Evolutionary conservation across 2,113 vertebrate species (phyloP), one percentile per base, ranked within the genome.

Genomic region (Morone chrysops): DNA sequence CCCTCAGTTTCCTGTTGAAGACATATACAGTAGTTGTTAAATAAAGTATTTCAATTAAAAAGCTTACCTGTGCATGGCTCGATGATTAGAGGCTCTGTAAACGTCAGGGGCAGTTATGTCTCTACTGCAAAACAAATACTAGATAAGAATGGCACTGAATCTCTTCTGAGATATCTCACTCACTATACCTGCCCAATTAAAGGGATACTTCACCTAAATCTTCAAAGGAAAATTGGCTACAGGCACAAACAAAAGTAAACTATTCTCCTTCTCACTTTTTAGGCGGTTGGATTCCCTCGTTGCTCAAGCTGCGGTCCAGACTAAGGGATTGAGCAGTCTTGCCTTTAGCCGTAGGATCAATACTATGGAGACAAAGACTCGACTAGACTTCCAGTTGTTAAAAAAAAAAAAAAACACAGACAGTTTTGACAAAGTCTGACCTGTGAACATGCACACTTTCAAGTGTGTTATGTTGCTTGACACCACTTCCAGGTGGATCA

Each of bases 321-420:
- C 65, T 5, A 1, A 18, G 20, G n/a, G n/a, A 4, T 3, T 73
- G 5, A 80, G 43, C 12, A 73, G 57, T 25, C 11, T 25, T 14
- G 11, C 20, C 70, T 48, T 78, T 67, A 80, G 65, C 16, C 18
- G n/a, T 1, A 22, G 31, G 5, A 77, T 87, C 65, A 66, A 6
- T 50, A 60, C 83, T 89, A 45, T 66, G 47, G 60, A 80, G 67
- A 80, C 78, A 86, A 79, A 80, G 11, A n/a, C n/a, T n/a, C n/a
- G n/a, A n/a, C 60, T 41, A 74, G 72, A 82, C 75, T 63, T 75
- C 1, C 11, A 70, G 10, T 72, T 73, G 18, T 61, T 80, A 48
- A 22, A 75, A 56, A 54, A 53, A 70, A 53, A 70, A 0, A 41
- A 67, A 67, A 66, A 70, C 2, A 65, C 57, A 43, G 8, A 43